phyloP scores from a whole-genome alignment of 1,140 invertebrate species.

The Chionoecetes opilio region DNA sequence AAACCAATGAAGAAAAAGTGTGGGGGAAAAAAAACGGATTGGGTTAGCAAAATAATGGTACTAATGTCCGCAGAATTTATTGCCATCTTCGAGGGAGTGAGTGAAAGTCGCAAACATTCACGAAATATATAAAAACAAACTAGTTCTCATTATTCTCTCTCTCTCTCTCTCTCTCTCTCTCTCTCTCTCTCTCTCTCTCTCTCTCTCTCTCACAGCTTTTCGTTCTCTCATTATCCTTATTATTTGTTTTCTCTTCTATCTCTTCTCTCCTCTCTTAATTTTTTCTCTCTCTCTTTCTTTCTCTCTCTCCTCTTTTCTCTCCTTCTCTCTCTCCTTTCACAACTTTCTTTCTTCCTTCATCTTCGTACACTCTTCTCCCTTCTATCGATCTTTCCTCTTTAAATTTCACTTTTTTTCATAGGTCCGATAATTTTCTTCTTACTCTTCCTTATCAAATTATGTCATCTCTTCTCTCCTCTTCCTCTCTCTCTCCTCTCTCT shows the following conservation, averaged over 20 bases:
- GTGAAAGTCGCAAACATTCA: too few species aligned
- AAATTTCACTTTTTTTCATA: background rate
- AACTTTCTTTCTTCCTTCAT: too few species aligned
- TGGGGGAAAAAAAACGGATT: too few species aligned
- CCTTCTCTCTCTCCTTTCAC: background rate
- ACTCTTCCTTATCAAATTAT: too few species aligned
- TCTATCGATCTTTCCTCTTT: too few species aligned
- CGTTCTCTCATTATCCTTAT: background rate
- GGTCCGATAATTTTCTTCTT: too few species aligned
- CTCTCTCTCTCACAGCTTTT: background rate
- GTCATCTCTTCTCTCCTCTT: background rate
- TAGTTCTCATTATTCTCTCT: background rate
- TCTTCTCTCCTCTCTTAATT: background rate
- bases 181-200: background rate
- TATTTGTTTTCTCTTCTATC: background rate
- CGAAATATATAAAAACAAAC: too few species aligned
- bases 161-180: constrained; percentile 10
- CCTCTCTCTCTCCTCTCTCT: constrained; percentile 45
- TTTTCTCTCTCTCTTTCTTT: background rate
- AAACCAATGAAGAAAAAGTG: too few species aligned
- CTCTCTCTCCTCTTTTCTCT: background rate
- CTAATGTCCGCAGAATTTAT: too few species aligned
- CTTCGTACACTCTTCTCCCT: too few species aligned
- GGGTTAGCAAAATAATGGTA: too few species aligned
- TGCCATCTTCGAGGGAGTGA: too few species aligned